Base-by-base conservation (phyloP, 1,140 invertebrate species). In the Adelges cooleyi region DNA sequence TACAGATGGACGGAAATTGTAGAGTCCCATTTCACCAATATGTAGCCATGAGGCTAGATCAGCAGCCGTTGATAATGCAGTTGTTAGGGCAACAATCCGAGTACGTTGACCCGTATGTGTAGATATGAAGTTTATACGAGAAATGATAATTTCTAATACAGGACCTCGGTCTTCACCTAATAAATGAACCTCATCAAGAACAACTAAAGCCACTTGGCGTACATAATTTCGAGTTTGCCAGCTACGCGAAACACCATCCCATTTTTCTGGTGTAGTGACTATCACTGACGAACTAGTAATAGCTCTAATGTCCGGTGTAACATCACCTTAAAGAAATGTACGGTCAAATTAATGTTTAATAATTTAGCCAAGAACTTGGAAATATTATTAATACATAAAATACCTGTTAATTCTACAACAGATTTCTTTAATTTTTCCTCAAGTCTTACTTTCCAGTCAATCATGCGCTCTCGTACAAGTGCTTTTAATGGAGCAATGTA, bases 401-500 rank as follows among this genome's bases (percentile, higher is more conserved):
- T 80, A 66, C 83, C 96, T 65, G 97, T 99, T 53, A 99, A 77
- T 77, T 99, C 97, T 0, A 98, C 90, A 2, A 99, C 92, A 70
- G 84, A 90, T 71, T 88, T 89, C 0, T 82, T 82, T 17, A 97
- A 74, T 67, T 83, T 80, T 67, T 85, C 77, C 73, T 89, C 84
- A 22, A 99, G 81, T 70, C 92, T 81, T n/a, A 86, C 75, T 73
- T 89, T 91, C 97, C 97, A 99, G 74, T 99, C 97, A 36, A 86
- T 84, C 40, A 99, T 93, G 71, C 95, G 79, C 77, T 99, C 97
- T 68, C 95, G 81, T 0, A 99, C 97, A 9, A 99, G 76, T 42
- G 97, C 95, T 79, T 99, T 99, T 52, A 99, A 74, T 1, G 97
- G 97, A 1, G 97, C 97, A 72, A 99, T 98, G 72, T 99, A 99